These are phyloP conservation scores for Dryobota labecula DNA, from an alignment of 2,888 invertebrate genomes.

Conservation along the genomic window DNA sequence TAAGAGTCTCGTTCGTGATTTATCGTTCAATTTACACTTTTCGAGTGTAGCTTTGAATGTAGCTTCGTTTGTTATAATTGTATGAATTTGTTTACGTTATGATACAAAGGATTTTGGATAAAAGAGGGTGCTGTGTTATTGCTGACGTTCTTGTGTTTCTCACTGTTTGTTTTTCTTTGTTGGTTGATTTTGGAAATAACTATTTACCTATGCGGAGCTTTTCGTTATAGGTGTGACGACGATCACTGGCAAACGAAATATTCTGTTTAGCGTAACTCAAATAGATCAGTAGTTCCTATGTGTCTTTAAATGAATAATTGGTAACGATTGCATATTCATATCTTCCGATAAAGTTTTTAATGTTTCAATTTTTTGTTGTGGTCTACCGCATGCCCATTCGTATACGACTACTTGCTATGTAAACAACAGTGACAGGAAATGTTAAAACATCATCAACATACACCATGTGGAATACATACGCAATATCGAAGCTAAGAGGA, in stretches of 20 bases:
- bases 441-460: too few species aligned
- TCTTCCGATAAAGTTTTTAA: too few species aligned
- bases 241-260: background rate
- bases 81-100: slow-evolving; percentile 35
- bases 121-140: slow-evolving; percentile 3
- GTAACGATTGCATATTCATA: background rate
- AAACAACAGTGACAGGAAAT: too few species aligned
- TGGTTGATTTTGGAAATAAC: background rate
- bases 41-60: slow-evolving; percentile 41
- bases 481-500: too few species aligned
- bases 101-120: slow-evolving; percentile 18
- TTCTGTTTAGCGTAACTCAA: too few species aligned
- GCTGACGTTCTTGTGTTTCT: background rate
- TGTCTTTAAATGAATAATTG: background rate
- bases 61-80: slow-evolving; percentile 45
- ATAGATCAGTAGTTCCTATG: background rate
- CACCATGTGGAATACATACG: too few species aligned
- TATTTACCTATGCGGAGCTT: background rate
- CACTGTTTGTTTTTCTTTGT: slow-evolving; percentile 3
- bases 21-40: slow-evolving; percentile 57
- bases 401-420: too few species aligned
- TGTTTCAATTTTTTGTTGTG: too few species aligned
- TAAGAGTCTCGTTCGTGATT: slow-evolving; percentile 54
- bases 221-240: background rate
- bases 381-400: too few species aligned